Base-by-base conservation (phyloP, 2,113 vertebrate species). In the Petrocephalus microphthalmus region DNA sequence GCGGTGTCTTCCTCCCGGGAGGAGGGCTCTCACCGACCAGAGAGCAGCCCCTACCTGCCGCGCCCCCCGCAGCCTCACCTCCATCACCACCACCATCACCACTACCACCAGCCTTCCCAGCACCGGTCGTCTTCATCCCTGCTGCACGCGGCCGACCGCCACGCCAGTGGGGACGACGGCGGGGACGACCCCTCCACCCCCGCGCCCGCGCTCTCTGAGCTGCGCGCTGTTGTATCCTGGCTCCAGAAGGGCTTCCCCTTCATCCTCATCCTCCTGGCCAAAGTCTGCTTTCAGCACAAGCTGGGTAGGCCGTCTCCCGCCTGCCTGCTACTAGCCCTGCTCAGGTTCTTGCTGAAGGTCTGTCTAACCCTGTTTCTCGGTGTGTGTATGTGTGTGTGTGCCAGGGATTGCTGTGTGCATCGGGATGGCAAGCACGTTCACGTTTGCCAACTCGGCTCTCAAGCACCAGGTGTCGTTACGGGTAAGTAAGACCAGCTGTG, bases 211-310 rank as follows among this genome's bases (percentile, higher is more conserved):
- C 94, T 99, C 1, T 98, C 98, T 0, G 98, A 99, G 93, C 90
- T 99, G 33, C 98, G 97, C 92, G 96, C 97, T 0, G 96, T 98
- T 5, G 92, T 98, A 1, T 95, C 96, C 0, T 99, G 98, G 98
- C 95, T 99, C 54, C 98, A 99, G 95, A 98, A 97, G 22, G 98
- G 98, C 1, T 97, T 99, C 25, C 98, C 98, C 7, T 99, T 99
- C 93, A 98, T 99, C 92, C 94, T 99, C 78, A 99, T 99, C 82
- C 96, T 99, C 53, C 93, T 99, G 90, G 96, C 97, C 87, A 99
- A 99, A 95, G 95, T 99, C 89, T 99, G 98, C 93, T 99, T 99
- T 93, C 98, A 99, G 91, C 98, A 99, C 90, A 98, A 99, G 89
- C 96, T 99, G 0, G 98, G 98, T 99, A 93, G 1, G 20, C 2